Conservation (phyloP, 2,797 vertebrate genomes). For the Protonibea diacanthus region DNA sequence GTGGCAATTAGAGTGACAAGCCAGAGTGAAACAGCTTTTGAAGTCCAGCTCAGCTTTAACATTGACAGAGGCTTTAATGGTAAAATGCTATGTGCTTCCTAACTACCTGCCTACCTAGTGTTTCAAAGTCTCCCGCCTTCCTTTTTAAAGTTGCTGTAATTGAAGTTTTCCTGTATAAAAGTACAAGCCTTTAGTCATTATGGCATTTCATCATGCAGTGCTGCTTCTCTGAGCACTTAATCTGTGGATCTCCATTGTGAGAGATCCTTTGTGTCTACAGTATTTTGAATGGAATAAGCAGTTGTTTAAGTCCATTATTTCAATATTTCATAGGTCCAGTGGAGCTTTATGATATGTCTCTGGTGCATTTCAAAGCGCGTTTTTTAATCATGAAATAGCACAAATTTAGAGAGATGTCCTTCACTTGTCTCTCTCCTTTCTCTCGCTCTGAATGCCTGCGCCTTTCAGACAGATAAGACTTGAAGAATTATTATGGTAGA, state of each 20-base stretch:
- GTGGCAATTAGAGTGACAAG: constrained; percentile 55
- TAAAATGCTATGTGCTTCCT: constrained; percentile 25
- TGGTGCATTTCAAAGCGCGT: constrained; percentile 10
- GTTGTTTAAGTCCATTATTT: constrained; percentile 27
- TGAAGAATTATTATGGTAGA: neutral
- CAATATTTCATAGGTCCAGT: constrained; percentile 13
- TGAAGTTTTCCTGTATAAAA: constrained; percentile 19
- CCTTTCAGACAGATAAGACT: constrained; percentile 34
- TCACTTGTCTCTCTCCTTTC: constrained; percentile 15
- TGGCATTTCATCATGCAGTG: neutral
- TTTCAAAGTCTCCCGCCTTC: constrained; percentile 17
- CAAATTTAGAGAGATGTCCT: constrained; percentile 26
- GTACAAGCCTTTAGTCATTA: neutral
- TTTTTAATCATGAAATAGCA: constrained; percentile 39
- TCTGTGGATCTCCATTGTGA: constrained; percentile 15
- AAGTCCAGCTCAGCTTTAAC: constrained; percentile 40
- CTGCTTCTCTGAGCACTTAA: constrained; percentile 21
- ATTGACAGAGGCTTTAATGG: constrained; percentile 25
- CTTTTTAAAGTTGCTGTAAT: constrained; percentile 8
- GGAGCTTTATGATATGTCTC: constrained; percentile 8
- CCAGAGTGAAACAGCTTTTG: constrained; percentile 33
- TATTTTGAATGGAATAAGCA: constrained; percentile 25
- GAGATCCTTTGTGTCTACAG: constrained; percentile 30
- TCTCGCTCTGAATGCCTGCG: constrained; percentile 8
- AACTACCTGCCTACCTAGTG: neutral